Evolutionary conservation across 1,140 invertebrate species (phyloP), one percentile per base, ranked within the genome.

Genomic region (Drosophila auraria): DNA sequence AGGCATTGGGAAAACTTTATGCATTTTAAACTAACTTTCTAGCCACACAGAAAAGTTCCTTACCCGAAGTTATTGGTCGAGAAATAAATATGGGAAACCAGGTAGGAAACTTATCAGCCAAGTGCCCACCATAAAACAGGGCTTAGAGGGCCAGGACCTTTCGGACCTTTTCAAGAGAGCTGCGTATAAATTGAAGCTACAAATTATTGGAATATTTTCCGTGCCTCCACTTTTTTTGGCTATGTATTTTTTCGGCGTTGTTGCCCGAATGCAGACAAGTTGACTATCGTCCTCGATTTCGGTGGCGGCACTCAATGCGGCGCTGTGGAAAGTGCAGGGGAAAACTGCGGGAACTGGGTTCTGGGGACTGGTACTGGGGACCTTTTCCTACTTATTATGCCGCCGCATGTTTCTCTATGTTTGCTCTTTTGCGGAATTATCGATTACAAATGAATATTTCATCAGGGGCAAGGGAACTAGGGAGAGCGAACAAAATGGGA

Each of bases 371-470:
- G 54, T 25, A 25, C 54, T 57, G 20, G 20, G 57, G 56, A 66
- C 57, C 54, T 74, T 78, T 82, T 45, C 61, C 78, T 82, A 73
- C 86, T 89, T 89, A 89, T 89, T 89, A 89, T 89, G 84, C 84
- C 70, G 73, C 62, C 83, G 80, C 66, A 63, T 82, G 78, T 68
- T 80, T 74, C 71, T 59, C 74, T 58, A 72, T 63, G 61, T 75
- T 70, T 61, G 83, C 82, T 61, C 58, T 68, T 62, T 79, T 90
- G 86, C 87, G 82, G 86, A 91, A 90, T 90, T 90, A 90, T 90
- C 86, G 86, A 90, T 90, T 90, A 78, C 76, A 61, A 90, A 90
- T 90, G 86, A 90, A 90, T 90, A 90, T 90, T 90, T 90, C 82
- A 90, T 90, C 80, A 90, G 82, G 71, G 68, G 64, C 70, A 44